Conservation (phyloP, 2,888 invertebrate species). For the Malthinus flaveolus region DNA sequence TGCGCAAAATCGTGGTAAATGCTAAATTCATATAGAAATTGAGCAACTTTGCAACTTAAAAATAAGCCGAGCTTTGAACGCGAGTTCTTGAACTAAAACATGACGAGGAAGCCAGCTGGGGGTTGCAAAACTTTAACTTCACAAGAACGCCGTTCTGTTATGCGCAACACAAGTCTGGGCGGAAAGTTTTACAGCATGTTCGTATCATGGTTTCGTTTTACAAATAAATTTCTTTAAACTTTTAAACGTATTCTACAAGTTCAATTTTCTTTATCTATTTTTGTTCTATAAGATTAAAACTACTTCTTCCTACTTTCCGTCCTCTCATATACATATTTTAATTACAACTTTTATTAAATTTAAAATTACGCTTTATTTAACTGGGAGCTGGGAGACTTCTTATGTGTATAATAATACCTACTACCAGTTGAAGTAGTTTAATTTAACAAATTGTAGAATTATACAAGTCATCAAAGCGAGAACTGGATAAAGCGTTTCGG, state of each 20-base stretch:
- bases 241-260: slow-evolving; percentile 42
- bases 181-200: slow-evolving; percentile 52
- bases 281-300: no score
- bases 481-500: slow-evolving; percentile 48
- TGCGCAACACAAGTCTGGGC: slow-evolving; percentile 36
- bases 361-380: no score
- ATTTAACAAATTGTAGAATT: slow-evolving; percentile 46
- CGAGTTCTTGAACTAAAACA: slow-evolving; percentile 44
- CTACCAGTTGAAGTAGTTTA: slow-evolving; percentile 17
- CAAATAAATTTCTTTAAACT: slow-evolving; percentile 51
- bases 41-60: slow-evolving; percentile 48
- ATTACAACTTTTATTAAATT: no score
- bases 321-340: no score
- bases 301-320: no score
- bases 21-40: slow-evolving; percentile 46
- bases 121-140: slow-evolving; percentile 42
- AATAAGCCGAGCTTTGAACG: slow-evolving; percentile 46
- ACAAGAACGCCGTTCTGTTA: slow-evolving; percentile 35
- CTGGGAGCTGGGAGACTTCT: no score
- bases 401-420: no score
- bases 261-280: background rate
- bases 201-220: slow-evolving; percentile 45
- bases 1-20: slow-evolving; percentile 22
- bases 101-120: slow-evolving; percentile 47
- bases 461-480: slow-evolving; percentile 51